These are phyloP conservation scores for Lethenteron camtschaticum DNA, from an alignment of 2,113 vertebrate genomes.

Conservation along the genomic window DNA sequence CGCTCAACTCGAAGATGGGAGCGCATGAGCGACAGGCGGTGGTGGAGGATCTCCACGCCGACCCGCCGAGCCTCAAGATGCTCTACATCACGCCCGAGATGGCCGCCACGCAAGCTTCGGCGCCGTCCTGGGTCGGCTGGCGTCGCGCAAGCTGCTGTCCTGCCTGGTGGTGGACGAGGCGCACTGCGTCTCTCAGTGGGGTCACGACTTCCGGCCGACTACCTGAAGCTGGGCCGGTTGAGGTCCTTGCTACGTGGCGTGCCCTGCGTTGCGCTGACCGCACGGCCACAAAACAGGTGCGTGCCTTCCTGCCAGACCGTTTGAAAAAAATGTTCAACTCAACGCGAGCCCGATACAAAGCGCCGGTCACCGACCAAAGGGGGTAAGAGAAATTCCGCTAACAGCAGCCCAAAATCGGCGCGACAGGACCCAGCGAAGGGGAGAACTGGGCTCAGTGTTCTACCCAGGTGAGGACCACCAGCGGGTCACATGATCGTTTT, in stretches of 20 bases:
- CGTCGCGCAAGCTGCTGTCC: slow-evolving; percentile 44
- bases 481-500: no score
- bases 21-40: slow-evolving; percentile 39
- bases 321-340: no score
- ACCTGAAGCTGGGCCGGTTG: slow-evolving; percentile 53
- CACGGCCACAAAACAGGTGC: slow-evolving; percentile 46
- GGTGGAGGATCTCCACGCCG: slow-evolving; percentile 40
- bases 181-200: slow-evolving; percentile 95
- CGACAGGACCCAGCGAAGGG: no score
- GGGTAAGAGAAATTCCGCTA: no score
- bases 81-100: slow-evolving; percentile 90
- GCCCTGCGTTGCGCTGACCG: slow-evolving; percentile 61
- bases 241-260: slow-evolving; percentile 29
- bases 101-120: slow-evolving; percentile 65
- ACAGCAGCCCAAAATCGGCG: no score
- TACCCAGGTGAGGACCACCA: no score
- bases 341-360: no score
- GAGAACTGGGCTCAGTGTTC: no score
- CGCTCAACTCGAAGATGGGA: slow-evolving; percentile 69
- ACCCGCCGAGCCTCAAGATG: slow-evolving; percentile 49
- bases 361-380: no score
- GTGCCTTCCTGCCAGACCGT: neutral
- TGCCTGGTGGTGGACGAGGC: slow-evolving; percentile 80
- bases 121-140: slow-evolving; percentile 39
- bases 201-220: slow-evolving; percentile 84